Evolutionary conservation across 2,113 vertebrate genomes (phyloP), one percentile per base, ranked within the genome.

Genomic region (Anser cygnoides): DNA sequence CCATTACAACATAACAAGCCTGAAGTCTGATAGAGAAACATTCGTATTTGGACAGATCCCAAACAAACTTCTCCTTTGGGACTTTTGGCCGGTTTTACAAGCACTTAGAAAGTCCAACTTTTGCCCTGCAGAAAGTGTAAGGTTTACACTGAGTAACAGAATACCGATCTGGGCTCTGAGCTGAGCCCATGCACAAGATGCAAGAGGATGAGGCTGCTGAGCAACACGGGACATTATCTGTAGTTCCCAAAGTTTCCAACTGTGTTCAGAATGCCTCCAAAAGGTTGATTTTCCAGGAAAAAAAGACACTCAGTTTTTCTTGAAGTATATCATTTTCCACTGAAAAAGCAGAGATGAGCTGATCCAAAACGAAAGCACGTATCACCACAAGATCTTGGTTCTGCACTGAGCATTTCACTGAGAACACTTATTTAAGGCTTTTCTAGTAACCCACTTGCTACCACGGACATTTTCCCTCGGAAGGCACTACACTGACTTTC

Each of bases 351-450:
- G 20, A 66, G 20, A 39, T 59, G 2, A 66, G 31, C 15, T 41
- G 50, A 65, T 49, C 9, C 63, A 66, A 43, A 91, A 43, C 22
- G 63, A 13, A 66, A 71, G 19, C 3, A 75, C 4, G 0, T 13
- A 61, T 3, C 31, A 70, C 11, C 43, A 35, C 50, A 49, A 78
- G 23, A 50, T 9, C 44, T 20, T 3, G 10, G 17, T 11, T 57
- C 70, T 52, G 35, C 4, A 46, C 18, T 0, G 0, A 63, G 28
- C 9, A 6, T 13, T 58, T 26, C 37, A 58, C 1, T 3, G 76
- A 54, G 37, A 39, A 49, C 16, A 5, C 23, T 11, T 50, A 14
- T 5, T 55, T 15, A 12, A n/a, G 22, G 31, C 16, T 72, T 37
- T 76, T 35, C 52, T 37, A 31, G 33, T 13, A 33, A 3, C 3